Base-by-base conservation (phyloP, 2,888 invertebrate species). In the Erebia palarica region DNA sequence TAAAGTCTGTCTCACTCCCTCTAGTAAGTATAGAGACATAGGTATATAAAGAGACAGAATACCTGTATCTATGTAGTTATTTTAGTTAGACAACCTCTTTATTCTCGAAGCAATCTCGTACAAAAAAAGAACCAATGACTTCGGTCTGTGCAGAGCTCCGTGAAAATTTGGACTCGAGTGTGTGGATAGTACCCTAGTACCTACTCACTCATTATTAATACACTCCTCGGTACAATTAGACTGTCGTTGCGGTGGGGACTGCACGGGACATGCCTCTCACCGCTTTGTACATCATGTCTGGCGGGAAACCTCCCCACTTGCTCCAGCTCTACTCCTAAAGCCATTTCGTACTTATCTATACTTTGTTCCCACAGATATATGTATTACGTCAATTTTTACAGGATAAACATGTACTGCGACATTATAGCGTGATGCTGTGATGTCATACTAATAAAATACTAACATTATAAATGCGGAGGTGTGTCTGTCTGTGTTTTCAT, bases 251-350 rank as follows among this genome's bases (percentile, higher is more conserved):
- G 63, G 63, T 21, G 47, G 63, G 14, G 49, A 21, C 49, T 63
- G 63, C 49, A n/a, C 14, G 21, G 49, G 63, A 49, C 63, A 63
- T 63, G 0, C 61, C 61, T 61, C 42, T 55, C 47, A 66, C 47
- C 66, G 18, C 58, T 42, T 53, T 18, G 51, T 60, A 18, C 53
- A 49, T 68, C 42, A 53, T 49, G 63, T 63, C 63, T 63, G 13
- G 21, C 63, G 49, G 18, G 44, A 63, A 68, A 49, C n/a, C 64
- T 71, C 68, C 71, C 36, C 61, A 70, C 36, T 18, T 55, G 53
- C 53, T 67, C 59, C 18, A n/a, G 7, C 58, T 18, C 36, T 44
- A 36, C 49, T 53, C 36, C 49, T 60, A 60, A 53, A 61, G 18
- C 36, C 49, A 49, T 63, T 49, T 49, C 21, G 18, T 47, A 44